Evolutionary conservation across 2,797 vertebrate species (phyloP).

Genomic region (Gastrophryne carolinensis): DNA sequence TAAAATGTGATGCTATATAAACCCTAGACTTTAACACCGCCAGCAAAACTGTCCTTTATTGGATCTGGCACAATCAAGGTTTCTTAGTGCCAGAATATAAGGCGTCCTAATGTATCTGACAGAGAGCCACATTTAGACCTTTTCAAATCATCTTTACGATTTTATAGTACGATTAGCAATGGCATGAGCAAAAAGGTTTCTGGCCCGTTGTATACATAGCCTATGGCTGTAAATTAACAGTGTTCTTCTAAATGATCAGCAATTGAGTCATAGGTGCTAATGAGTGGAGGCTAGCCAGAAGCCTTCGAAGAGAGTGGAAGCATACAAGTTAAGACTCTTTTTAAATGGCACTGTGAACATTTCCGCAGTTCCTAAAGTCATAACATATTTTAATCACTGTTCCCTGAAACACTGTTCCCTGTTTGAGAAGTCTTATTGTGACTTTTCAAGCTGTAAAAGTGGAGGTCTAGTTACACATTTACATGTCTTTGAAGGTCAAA

Average conservation of each 20-base stretch:
- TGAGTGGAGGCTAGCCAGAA: slow-evolving; percentile 69
- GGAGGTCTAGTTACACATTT: slow-evolving; percentile 74
- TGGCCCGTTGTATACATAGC: slow-evolving; percentile 65
- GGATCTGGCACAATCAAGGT: slow-evolving; percentile 70
- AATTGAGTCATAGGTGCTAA: slow-evolving; percentile 69
- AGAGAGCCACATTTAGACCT: slow-evolving; percentile 68
- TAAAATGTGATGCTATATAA: slow-evolving; percentile 55
- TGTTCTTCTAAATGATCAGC: slow-evolving; percentile 68
- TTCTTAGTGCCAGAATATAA: slow-evolving; percentile 67
- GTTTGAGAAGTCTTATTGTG: slow-evolving; percentile 65
- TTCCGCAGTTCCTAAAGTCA: slow-evolving; percentile 65
- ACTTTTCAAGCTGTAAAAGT: slow-evolving; percentile 72
- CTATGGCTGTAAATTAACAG: slow-evolving; percentile 69
- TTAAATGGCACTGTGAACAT: slow-evolving; percentile 54
- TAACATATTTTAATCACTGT: slow-evolving; percentile 70
- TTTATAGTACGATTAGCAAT: slow-evolving; percentile 67
- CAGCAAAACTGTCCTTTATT: slow-evolving; percentile 61
- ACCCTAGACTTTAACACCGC: slow-evolving; percentile 57
- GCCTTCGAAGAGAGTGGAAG: slow-evolving; percentile 54
- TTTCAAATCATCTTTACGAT: slow-evolving; percentile 71
- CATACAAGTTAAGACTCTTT: slow-evolving; percentile 51
- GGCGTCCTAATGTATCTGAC: slow-evolving; percentile 66
- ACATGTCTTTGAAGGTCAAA: slow-evolving; percentile 81
- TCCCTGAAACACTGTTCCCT: slow-evolving; percentile 64
- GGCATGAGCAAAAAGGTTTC: slow-evolving; percentile 70